These are phyloP conservation scores for Caenorhabditis becei DNA, from an alignment of 2,888 invertebrate genomes.

Conservation along the genomic window DNA sequence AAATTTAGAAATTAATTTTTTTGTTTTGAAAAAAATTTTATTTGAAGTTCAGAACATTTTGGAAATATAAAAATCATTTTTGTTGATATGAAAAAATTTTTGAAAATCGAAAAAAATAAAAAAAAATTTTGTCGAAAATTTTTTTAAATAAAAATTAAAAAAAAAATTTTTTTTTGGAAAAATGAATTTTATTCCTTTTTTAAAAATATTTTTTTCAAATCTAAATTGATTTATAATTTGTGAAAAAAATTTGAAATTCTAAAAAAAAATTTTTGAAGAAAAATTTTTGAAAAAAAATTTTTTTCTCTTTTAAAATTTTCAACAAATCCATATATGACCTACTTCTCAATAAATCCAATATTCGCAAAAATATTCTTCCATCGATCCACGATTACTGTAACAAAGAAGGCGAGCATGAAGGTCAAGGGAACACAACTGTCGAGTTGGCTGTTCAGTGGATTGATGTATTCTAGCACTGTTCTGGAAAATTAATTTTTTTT, in stretches of 20 bases:
- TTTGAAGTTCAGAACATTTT: too few species aligned
- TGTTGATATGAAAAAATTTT: background rate
- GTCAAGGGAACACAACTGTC: conserved; percentile 69
- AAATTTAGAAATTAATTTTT: background rate
- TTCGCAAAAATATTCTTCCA: conserved; percentile 70
- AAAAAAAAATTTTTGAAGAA: too few species aligned
- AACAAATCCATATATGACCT: too few species aligned
- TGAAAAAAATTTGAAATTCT: background rate
- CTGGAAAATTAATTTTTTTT: background rate
- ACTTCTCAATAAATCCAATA: conserved; percentile 59
- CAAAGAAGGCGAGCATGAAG: conserved; percentile 75
- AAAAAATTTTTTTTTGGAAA: background rate
- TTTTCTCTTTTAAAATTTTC: background rate
- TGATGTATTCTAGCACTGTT: conserved; percentile 25
- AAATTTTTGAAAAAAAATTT: background rate
- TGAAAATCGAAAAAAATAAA: background rate
- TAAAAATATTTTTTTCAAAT: background rate
- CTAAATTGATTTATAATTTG: background rate
- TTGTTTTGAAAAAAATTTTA: background rate
- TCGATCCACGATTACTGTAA: conserved; percentile 72
- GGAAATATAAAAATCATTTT: background rate
- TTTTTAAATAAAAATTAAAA: conserved; percentile 1
- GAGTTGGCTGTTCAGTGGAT: conserved; percentile 30
- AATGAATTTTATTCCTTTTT: too few species aligned
- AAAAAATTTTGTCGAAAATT: background rate